phyloP scores from a whole-genome alignment of 2,797 vertebrate genomes.

The Chelmon rostratus region DNA sequence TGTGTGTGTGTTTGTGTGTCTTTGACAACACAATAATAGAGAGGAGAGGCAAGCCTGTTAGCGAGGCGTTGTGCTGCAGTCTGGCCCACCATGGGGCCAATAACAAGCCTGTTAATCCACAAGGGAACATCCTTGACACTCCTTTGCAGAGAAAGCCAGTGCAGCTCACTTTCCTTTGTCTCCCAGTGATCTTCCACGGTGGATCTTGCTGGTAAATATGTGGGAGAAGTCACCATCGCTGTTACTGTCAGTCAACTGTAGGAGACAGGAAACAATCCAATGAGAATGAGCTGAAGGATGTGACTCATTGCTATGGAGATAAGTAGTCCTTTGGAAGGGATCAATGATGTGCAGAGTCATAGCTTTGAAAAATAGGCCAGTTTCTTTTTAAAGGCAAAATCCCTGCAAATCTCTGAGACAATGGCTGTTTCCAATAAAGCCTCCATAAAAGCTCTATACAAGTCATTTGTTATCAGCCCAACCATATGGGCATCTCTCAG shows the following conservation, averaged over 20 bases:
- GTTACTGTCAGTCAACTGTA: constrained; percentile 46
- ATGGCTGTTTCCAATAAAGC: constrained; percentile 69
- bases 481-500: constrained; percentile 58
- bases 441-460: constrained; percentile 57
- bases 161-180: constrained; percentile 63
- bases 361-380: constrained; percentile 77
- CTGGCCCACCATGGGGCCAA: constrained; percentile 69
- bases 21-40: constrained; percentile 50
- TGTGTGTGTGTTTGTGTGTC: not conserved
- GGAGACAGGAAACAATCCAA: constrained; percentile 41
- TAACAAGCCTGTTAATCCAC: constrained; percentile 72
- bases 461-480: constrained; percentile 67
- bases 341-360: constrained; percentile 76
- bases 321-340: constrained; percentile 74
- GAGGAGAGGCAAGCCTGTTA: constrained; percentile 61
- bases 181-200: constrained; percentile 53
- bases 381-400: constrained; percentile 78
- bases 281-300: constrained; percentile 45
- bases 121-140: constrained; percentile 63
- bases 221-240: constrained; percentile 33
- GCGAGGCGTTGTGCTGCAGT: constrained; percentile 53
- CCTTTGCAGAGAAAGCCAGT: constrained; percentile 48
- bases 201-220: constrained; percentile 21
- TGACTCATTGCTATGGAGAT: constrained; percentile 74
- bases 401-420: constrained; percentile 79